A percentile compares a stretch with the other conserved stretches of the same genome.
These are phyloP conservation scores for Lycaena phlaeas DNA, from an alignment of 2,888 invertebrate genomes.

Conservation along the genomic window DNA sequence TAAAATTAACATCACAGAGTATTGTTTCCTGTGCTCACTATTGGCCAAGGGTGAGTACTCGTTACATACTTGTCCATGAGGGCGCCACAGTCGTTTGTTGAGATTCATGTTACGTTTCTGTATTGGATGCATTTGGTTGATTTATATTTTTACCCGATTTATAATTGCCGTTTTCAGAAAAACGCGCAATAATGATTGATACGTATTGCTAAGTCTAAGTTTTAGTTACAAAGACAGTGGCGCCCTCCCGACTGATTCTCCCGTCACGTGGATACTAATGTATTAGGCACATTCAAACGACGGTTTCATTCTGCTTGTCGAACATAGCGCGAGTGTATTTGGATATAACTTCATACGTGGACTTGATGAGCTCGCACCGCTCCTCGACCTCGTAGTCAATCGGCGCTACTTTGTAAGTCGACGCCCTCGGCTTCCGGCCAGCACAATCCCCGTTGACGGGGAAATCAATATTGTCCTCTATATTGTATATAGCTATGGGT, in stretches of 20 bases:
- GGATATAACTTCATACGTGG: constrained; percentile 59
- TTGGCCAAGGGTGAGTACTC: not conserved
- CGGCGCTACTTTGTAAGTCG: constrained; percentile 52
- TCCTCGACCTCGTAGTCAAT: constrained; percentile 50
- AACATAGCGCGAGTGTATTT: constrained; percentile 65
- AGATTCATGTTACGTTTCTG: not conserved
- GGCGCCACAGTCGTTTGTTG: not conserved
- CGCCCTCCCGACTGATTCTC: not conserved
- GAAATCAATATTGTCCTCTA: constrained; percentile 37
- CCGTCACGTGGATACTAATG: not conserved
- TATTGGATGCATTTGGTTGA: constrained; percentile 4
- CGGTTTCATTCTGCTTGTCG: constrained; percentile 59
- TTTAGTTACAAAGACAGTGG: not conserved
- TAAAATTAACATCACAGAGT: constrained; percentile 15
- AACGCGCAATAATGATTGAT: no score
- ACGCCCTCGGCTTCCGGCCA: constrained; percentile 28
- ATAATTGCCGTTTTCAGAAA: no score
- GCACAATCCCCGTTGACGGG: constrained; percentile 22
- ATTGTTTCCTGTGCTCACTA: constrained; percentile 5
- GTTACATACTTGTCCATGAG: not conserved
- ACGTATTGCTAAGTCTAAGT: no score
- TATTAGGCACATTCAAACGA: constrained; percentile 51
- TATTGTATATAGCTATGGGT: constrained; percentile 44
- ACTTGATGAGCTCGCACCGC: constrained; percentile 57
- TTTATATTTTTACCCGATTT: no score